These are phyloP conservation scores for Hephaestus fuliginosus DNA, from an alignment of 2,797 vertebrate genomes.

Conservation along the genomic window DNA sequence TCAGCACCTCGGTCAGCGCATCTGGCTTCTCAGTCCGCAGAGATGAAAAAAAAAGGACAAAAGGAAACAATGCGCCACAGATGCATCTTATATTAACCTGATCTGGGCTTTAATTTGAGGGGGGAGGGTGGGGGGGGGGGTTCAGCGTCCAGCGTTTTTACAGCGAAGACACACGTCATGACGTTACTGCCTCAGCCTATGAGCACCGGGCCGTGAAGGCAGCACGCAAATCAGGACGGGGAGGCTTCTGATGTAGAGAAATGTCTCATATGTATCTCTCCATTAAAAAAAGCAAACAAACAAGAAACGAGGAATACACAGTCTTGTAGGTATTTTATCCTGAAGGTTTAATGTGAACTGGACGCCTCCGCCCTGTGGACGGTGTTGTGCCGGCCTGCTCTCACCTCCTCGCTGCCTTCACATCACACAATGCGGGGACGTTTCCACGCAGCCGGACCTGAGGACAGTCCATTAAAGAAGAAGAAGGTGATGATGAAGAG, in stretches of 20 bases:
- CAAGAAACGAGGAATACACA: not conserved
- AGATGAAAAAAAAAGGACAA: not conserved
- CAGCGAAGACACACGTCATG: conserved; percentile 57
- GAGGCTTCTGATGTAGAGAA: conserved; percentile 50
- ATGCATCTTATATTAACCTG: not conserved
- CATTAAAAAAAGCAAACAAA: too few relatives aligned
- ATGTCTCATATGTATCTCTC: conserved; percentile 28
- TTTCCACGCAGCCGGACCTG: conserved; percentile 8
- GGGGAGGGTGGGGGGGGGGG: not conserved
- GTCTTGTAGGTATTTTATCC: not conserved
- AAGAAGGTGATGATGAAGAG: not conserved
- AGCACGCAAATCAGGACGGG: conserved; percentile 48
- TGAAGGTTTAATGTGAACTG: not conserved
- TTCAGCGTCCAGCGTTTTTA: conserved; percentile 7
- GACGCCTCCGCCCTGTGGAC: conserved; percentile 11
- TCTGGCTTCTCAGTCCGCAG: not conserved
- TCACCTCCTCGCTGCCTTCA: conserved; percentile 24
- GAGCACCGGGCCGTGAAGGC: conserved; percentile 38
- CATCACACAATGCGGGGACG: not conserved
- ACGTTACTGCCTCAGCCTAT: conserved; percentile 64
- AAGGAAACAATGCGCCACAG: too few relatives aligned
- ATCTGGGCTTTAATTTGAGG: conserved; percentile 1
- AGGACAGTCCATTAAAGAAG: conserved; percentile 5
- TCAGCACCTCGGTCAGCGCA: conserved; percentile 70
- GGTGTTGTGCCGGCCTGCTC: conserved; percentile 39